A percentile compares a stretch with the other conserved stretches of the same genome.
phyloP scores from a whole-genome alignment of 2,888 invertebrate genomes.

The Dasysyrphus albostriatus region DNA sequence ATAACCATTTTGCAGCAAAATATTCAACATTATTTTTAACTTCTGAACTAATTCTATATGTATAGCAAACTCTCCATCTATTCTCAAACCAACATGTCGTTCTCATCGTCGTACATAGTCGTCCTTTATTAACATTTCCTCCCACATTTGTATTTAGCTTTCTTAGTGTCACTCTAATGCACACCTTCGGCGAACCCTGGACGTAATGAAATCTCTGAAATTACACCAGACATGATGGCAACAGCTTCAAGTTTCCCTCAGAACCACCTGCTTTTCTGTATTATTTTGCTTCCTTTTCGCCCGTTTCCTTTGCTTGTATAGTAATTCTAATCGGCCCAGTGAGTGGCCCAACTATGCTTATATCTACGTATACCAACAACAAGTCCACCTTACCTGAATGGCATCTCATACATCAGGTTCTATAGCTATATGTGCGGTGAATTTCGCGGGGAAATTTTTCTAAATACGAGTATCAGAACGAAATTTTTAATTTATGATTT shows the following conservation, averaged over 20 bases:
- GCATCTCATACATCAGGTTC: constrained; percentile 50
- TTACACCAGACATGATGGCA: constrained; percentile 74
- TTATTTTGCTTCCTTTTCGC: constrained; percentile 42
- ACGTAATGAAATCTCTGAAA: constrained; percentile 74
- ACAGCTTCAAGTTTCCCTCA: constrained; percentile 69
- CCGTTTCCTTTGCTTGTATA: constrained; percentile 30
- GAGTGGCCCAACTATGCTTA: not conserved
- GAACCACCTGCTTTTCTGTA: constrained; percentile 64
- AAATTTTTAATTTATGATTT: too few relatives aligned
- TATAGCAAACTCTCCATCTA: constrained; percentile 12
- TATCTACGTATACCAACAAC: not conserved
- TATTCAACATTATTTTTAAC: constrained; percentile 73
- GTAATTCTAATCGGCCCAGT: constrained; percentile 64
- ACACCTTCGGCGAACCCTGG: constrained; percentile 61
- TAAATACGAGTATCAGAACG: too few relatives aligned
- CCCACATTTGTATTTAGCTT: constrained; percentile 58
- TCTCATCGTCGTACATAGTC: not conserved
- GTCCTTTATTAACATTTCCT: constrained; percentile 20
- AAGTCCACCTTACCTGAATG: constrained; percentile 21
- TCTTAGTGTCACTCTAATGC: constrained; percentile 73
- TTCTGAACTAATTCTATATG: constrained; percentile 66
- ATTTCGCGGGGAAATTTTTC: not conserved
- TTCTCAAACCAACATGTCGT: constrained; percentile 9
- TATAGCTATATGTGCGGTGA: not conserved
- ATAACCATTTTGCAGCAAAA: constrained; percentile 38